phyloP scores from a whole-genome alignment of 2,888 invertebrate genomes.

The Epirrhoe tristata region DNA sequence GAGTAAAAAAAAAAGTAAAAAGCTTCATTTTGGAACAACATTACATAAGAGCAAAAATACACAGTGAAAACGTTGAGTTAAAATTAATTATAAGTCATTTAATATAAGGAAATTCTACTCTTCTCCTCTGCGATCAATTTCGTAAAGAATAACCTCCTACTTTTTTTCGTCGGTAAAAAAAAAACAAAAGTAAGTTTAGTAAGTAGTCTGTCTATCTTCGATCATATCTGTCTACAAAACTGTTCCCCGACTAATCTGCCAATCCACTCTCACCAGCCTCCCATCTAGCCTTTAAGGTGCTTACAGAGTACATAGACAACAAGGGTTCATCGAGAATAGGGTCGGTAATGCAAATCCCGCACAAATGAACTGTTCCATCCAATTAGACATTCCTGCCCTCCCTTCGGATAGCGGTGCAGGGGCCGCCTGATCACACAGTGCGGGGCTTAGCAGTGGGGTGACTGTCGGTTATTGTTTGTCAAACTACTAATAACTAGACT shows the following conservation, averaged over 20 bases:
- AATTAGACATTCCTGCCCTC: constrained; percentile 37
- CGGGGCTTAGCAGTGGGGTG: not conserved
- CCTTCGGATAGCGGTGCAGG: constrained; percentile 18
- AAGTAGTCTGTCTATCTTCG: too few species aligned
- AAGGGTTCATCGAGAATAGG: constrained; percentile 15
- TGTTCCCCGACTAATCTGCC: constrained; percentile 8
- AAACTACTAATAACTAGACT: too few species aligned
- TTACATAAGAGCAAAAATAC: too few species aligned
- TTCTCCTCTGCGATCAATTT: too few species aligned
- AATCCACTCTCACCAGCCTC: constrained; percentile 7
- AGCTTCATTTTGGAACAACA: too few species aligned
- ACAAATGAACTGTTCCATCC: constrained; percentile 44
- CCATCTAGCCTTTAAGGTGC: constrained; percentile 7
- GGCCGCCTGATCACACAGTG: constrained; percentile 8
- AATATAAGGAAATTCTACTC: too few species aligned
- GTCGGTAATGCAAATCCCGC: constrained; percentile 36
- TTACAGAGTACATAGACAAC: not conserved
- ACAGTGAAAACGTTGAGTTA: too few species aligned
- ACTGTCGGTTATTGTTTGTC: not conserved
- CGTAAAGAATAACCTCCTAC: too few species aligned
- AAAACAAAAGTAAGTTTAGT: too few species aligned
- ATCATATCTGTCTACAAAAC: not conserved
- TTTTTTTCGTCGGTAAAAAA: too few species aligned
- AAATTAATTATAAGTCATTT: too few species aligned
- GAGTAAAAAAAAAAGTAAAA: too few species aligned